These are phyloP conservation scores for Ammodytes dubius DNA, from an alignment of 2,113 vertebrate species.

Conservation along the genomic window DNA sequence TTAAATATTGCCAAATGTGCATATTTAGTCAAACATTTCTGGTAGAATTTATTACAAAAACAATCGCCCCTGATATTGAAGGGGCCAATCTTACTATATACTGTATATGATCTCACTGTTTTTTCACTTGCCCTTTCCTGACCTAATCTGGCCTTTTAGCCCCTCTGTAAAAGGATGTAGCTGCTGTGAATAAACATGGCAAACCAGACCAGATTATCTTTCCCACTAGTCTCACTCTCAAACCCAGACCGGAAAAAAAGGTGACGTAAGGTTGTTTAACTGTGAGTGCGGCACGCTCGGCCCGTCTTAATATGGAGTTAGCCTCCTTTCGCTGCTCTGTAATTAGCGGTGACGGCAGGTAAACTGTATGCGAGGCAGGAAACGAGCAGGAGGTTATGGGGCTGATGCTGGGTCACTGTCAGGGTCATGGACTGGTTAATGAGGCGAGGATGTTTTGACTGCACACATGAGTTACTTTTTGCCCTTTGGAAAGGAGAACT, in stretches of 20 bases:
- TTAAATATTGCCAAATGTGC: too few relatives aligned
- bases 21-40: too few relatives aligned
- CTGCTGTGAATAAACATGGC: slow-evolving; percentile 9
- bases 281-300: neutral
- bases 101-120: neutral
- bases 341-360: slow-evolving; percentile 33
- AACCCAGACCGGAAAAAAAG: slow-evolving; percentile 56
- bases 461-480: slow-evolving; percentile 13
- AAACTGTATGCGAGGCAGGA: slow-evolving; percentile 39
- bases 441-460: slow-evolving; percentile 38
- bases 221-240: slow-evolving; percentile 8
- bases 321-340: slow-evolving; percentile 80
- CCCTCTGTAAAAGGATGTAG: slow-evolving; percentile 20
- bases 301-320: slow-evolving; percentile 85
- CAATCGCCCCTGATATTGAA: neutral
- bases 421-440: slow-evolving; percentile 52
- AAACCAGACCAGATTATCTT: slow-evolving; percentile 51
- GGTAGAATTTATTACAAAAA: too few relatives aligned
- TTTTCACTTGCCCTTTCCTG: slow-evolving; percentile 66
- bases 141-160: slow-evolving; percentile 70
- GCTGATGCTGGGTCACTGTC: slow-evolving; percentile 40
- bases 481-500: neutral
- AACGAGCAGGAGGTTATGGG: slow-evolving; percentile 52
- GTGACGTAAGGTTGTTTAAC: slow-evolving; percentile 60
- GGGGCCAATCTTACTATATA: neutral